Conservation (phyloP, 2,888 invertebrate genomes). For the Psococerastis gibbosa region DNA sequence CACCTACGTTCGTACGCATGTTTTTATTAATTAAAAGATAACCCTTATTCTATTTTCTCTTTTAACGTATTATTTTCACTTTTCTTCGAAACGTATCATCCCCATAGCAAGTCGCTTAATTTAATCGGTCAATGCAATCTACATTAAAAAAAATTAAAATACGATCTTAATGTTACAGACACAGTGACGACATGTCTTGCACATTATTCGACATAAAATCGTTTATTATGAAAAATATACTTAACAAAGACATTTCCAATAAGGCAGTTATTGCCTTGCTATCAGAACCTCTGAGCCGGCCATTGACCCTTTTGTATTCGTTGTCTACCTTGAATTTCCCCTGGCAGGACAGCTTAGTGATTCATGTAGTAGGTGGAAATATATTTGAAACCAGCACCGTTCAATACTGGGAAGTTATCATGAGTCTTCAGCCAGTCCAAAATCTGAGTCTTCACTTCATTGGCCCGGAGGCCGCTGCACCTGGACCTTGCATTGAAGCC, state of each 20-base stretch:
- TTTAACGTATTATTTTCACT: too few relatives aligned
- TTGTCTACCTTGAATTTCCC: not conserved
- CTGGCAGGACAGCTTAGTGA: not conserved
- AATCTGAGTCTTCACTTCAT: slow-evolving; percentile 20
- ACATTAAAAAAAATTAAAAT: too few relatives aligned
- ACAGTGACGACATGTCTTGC: too few relatives aligned
- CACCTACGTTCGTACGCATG: too few relatives aligned
- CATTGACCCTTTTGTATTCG: not conserved
- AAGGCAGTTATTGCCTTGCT: not conserved
- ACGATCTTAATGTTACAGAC: too few relatives aligned
- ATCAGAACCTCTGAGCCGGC: slow-evolving; percentile 2
- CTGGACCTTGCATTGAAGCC: not conserved
- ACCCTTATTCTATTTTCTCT: too few relatives aligned
- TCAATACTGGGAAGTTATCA: not conserved
- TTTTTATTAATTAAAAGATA: too few relatives aligned
- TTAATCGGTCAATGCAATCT: too few relatives aligned
- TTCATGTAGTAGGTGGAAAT: slow-evolving; percentile 23
- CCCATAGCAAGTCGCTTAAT: too few relatives aligned
- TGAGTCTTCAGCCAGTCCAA: not conserved
- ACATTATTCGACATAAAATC: not conserved
- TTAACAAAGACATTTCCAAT: not conserved
- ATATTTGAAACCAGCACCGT: slow-evolving; percentile 17
- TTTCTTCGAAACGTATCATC: too few relatives aligned
- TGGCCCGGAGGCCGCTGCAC: slow-evolving; percentile 20
- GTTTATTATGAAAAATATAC: not conserved